These are phyloP conservation scores for Gymnocephalus cernua DNA, from an alignment of 2,113 vertebrate genomes.

Conservation along the genomic window DNA sequence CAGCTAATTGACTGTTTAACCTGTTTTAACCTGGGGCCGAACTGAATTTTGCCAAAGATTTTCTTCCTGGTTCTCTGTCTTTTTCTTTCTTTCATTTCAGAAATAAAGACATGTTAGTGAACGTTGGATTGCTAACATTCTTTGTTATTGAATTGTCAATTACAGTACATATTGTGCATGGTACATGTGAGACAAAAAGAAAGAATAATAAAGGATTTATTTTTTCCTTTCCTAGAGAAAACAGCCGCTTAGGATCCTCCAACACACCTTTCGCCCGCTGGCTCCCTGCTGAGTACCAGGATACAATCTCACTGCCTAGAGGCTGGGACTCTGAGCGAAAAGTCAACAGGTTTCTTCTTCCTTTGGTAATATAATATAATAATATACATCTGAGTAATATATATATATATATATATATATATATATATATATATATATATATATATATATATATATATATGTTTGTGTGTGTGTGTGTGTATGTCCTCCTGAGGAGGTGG, in stretches of 20 bases:
- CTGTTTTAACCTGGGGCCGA: too few relatives aligned
- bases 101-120: background rate
- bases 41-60: too few relatives aligned
- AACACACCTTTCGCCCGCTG: constrained; percentile 87
- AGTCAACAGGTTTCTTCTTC: constrained; percentile 74
- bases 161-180: background rate
- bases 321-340: constrained; percentile 78
- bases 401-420: background rate
- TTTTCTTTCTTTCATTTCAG: background rate
- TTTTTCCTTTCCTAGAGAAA: constrained; percentile 68
- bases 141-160: background rate
- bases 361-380: constrained; percentile 88
- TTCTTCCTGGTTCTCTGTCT: too few relatives aligned
- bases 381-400: too few relatives aligned
- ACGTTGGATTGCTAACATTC: background rate
- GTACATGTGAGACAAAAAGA: background rate
- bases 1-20: too few relatives aligned
- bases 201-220: background rate
- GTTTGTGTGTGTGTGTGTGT: too few relatives aligned
- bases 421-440: too few relatives aligned
- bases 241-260: constrained; percentile 81
- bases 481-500: too few relatives aligned
- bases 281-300: constrained; percentile 88
- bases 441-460: too few relatives aligned
- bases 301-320: constrained; percentile 74